Evolutionary conservation across 2,113 vertebrate species (phyloP).

Genomic region (Axis porcinus): DNA sequence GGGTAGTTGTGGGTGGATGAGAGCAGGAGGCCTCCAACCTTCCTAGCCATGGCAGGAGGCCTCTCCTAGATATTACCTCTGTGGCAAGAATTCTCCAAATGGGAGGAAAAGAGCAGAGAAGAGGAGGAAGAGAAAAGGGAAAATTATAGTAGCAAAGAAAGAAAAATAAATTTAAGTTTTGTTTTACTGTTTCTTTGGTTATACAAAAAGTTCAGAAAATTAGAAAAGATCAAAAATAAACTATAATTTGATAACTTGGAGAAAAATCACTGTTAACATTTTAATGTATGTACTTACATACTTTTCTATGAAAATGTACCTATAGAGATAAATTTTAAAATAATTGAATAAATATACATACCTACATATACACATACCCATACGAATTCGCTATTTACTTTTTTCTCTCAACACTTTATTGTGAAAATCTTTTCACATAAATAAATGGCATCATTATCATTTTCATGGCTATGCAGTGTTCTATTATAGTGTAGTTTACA

Average conservation of each 20-base stretch:
- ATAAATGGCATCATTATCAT: neutral
- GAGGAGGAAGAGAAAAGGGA: neutral
- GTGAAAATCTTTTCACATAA: neutral
- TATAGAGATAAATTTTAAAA: neutral
- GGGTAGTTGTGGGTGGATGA: neutral
- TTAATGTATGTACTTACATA: neutral
- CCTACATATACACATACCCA: neutral
- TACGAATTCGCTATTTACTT: neutral
- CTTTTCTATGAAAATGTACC: constrained; percentile 8
- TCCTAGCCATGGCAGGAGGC: neutral
- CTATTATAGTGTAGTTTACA: neutral
- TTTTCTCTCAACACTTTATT: neutral
- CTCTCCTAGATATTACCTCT: neutral
- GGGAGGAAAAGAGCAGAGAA: neutral
- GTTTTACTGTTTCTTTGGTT: constrained; percentile 9
- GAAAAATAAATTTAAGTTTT: neutral
- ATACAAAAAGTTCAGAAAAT: neutral
- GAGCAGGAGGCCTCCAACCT: neutral
- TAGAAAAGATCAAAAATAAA: neutral
- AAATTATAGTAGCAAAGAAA: neutral
- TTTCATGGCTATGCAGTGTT: neutral
- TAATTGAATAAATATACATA: neutral
- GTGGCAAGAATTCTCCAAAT: neutral
- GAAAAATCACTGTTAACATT: neutral
- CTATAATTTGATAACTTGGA: neutral